Percentiles rank a stretch among this genome's conserved stretches.
phyloP scores from a whole-genome alignment of 2,888 invertebrate species.

The Cacoxenus indagator region DNA sequence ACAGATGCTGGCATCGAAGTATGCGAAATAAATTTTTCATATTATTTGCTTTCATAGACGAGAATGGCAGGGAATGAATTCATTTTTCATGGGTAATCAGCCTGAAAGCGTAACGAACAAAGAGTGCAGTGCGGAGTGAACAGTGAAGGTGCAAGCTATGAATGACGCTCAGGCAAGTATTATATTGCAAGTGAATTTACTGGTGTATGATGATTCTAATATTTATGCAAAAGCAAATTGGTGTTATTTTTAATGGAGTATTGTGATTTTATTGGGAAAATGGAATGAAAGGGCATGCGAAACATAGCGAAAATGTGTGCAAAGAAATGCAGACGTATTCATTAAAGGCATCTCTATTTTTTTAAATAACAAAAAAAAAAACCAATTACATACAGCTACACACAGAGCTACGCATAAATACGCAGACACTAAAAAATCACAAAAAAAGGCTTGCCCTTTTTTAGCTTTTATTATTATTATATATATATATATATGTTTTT shows the following conservation, averaged over 20 bases:
- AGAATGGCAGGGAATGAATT: not conserved
- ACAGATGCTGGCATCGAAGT: not conserved
- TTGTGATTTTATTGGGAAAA: too few species aligned
- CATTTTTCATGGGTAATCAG: slow-evolving; percentile 3
- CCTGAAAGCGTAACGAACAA: not conserved
- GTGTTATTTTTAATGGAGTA: not conserved
- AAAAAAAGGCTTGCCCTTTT: not conserved
- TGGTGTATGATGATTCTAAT: not conserved
- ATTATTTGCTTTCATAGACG: not conserved
- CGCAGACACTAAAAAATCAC: not conserved
- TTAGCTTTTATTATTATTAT: slow-evolving; percentile 24
- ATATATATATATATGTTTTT: slow-evolving; percentile 14
- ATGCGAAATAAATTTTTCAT: not conserved
- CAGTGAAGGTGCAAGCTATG: not conserved
- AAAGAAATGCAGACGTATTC: slow-evolving; percentile 41
- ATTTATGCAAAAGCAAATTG: not conserved
- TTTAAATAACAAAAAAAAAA: slow-evolving; percentile 25
- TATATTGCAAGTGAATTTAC: not conserved
- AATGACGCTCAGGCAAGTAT: not conserved
- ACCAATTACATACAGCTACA: not conserved
- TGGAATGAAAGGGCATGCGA: not conserved
- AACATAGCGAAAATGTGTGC: not conserved
- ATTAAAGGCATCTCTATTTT: slow-evolving; percentile 39
- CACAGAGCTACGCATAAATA: not conserved
- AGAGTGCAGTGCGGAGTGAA: not conserved